phyloP scores from a whole-genome alignment of 1,140 invertebrate species.

The Pomacea maculata region DNA sequence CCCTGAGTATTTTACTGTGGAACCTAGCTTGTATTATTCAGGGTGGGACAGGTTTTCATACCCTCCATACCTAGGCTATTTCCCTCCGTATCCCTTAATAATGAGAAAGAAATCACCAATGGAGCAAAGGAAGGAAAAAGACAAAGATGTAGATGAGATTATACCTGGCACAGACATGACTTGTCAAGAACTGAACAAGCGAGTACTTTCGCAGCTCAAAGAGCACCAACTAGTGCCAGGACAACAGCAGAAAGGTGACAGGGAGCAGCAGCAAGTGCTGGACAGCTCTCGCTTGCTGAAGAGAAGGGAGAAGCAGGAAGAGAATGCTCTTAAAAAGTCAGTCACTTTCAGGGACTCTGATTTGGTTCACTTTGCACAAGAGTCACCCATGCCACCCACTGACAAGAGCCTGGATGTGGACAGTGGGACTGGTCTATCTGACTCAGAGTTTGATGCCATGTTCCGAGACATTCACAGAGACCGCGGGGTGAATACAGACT shows the following conservation, averaged over 20 bases:
- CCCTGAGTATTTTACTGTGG: slow-evolving; percentile 36
- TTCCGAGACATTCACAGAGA: slow-evolving; percentile 19
- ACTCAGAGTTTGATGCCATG: too few species aligned
- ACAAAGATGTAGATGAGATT: slow-evolving; percentile 32
- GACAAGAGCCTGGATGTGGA: too few species aligned
- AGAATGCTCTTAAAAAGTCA: slow-evolving; percentile 50
- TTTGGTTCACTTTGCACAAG: slow-evolving; percentile 1
- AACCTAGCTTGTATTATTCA: slow-evolving; percentile 16
- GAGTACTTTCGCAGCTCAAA: slow-evolving; percentile 46
- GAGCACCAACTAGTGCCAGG: slow-evolving; percentile 36
- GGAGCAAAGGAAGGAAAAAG: not conserved
- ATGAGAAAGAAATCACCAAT: slow-evolving; percentile 14
- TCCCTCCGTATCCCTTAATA: slow-evolving; percentile 41
- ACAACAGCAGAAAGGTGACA: slow-evolving; percentile 6
- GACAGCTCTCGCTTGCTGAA: slow-evolving; percentile 33
- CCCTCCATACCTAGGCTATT: slow-evolving; percentile 25
- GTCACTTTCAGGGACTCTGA: slow-evolving; percentile 41
- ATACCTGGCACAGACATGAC: slow-evolving; percentile 57
- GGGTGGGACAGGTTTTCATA: slow-evolving; percentile 16
- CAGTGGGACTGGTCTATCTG: too few species aligned
- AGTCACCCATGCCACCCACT: not conserved
- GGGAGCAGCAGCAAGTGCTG: not conserved
- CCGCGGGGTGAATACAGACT: slow-evolving; percentile 44
- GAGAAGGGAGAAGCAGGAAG: slow-evolving; percentile 45
- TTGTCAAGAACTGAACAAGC: slow-evolving; percentile 49